Conservation (phyloP, 2,888 invertebrate genomes). For the Apamea sordens region DNA sequence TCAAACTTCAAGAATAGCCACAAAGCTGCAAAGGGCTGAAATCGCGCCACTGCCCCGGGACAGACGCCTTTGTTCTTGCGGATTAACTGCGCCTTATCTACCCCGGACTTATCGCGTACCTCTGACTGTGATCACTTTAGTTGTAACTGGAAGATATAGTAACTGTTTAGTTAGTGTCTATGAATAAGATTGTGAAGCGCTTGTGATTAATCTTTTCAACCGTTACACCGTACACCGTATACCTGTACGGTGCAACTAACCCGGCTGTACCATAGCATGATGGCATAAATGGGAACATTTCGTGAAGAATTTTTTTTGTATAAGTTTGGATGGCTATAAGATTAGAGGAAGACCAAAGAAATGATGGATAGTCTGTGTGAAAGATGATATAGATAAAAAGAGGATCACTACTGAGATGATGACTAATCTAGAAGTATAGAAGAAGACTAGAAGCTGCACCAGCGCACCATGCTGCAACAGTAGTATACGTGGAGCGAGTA, state of each 20-base stretch:
- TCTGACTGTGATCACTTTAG: conserved; percentile 74
- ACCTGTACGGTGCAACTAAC: too few relatives aligned
- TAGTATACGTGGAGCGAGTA: not conserved
- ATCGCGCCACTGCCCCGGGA: conserved; percentile 72
- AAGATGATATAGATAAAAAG: not conserved
- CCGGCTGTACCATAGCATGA: not conserved
- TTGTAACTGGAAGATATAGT: conserved; percentile 54
- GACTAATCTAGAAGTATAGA: not conserved
- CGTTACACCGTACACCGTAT: too few relatives aligned
- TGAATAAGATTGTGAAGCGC: conserved; percentile 14
- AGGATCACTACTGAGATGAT: not conserved
- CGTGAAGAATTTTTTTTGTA: not conserved
- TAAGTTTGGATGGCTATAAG: not conserved
- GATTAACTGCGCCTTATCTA: conserved; percentile 82
- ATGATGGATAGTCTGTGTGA: not conserved
- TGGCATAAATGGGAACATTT: not conserved
- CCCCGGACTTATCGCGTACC: conserved; percentile 75
- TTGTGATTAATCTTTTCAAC: conserved; percentile 13
- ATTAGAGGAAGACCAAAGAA: not conserved
- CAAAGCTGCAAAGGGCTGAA: conserved; percentile 57
- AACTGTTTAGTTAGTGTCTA: conserved; percentile 34
- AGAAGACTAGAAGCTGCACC: not conserved
- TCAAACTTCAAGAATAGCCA: conserved; percentile 66
- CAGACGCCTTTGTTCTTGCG: conserved; percentile 80
- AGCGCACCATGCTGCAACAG: too few relatives aligned